Conservation (phyloP, 2,888 invertebrate species). For the Liodrosophila aerea region DNA sequence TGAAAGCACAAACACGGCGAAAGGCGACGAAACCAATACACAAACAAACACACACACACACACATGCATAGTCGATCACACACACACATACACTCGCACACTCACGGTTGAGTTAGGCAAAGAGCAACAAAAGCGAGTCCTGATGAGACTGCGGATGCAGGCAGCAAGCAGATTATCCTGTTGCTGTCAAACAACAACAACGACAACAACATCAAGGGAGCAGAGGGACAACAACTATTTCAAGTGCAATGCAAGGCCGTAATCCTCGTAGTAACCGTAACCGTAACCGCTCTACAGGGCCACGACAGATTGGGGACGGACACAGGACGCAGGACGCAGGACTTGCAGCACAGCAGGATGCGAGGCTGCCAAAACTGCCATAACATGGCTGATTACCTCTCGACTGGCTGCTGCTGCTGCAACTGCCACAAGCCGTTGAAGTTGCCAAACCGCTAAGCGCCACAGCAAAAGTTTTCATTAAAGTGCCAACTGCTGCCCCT, state of each 20-base stretch:
- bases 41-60: slow-evolving; percentile 22
- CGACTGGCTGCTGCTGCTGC: slow-evolving; percentile 17
- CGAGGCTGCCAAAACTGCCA: slow-evolving; percentile 53
- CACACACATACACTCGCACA: slow-evolving; percentile 12
- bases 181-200: no score
- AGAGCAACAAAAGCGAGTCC: no score
- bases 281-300: slow-evolving; percentile 54
- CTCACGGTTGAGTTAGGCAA: no score
- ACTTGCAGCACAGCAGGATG: slow-evolving; percentile 13
- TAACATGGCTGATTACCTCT: slow-evolving; percentile 61
- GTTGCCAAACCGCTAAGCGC: slow-evolving; percentile 69
- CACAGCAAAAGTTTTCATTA: slow-evolving; percentile 70
- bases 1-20: slow-evolving; percentile 27
- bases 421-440: slow-evolving; percentile 43
- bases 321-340: neutral
- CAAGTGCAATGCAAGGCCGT: slow-evolving; percentile 61
- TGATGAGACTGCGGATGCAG: slow-evolving; percentile 50
- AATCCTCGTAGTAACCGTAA: slow-evolving; percentile 50
- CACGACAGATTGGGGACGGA: slow-evolving; percentile 39
- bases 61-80: neutral
- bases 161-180: slow-evolving; percentile 52
- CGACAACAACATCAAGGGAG: slow-evolving; percentile 21
- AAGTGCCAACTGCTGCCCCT: slow-evolving; percentile 48
- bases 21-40: slow-evolving; percentile 46
- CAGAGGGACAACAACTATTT: slow-evolving; percentile 36